Evolutionary conservation across 2,888 invertebrate genomes (phyloP).

Genomic region (Epicampocera succincta): DNA sequence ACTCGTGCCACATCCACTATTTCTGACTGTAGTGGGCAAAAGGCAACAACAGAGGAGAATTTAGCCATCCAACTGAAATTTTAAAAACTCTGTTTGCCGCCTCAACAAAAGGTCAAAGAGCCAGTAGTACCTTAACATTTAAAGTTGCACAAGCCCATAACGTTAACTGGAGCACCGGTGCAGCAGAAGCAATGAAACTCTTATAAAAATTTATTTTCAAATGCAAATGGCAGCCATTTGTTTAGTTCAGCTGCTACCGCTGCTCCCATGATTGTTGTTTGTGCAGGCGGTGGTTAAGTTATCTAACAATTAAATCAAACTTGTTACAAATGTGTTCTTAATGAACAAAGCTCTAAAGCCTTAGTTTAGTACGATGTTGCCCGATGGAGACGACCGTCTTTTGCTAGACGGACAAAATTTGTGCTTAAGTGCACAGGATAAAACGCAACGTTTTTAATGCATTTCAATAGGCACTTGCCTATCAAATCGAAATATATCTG

Average conservation of each 20-base stretch:
- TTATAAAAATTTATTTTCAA: constrained; percentile 49
- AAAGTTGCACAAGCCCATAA: constrained; percentile 54
- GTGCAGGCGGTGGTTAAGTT: constrained; percentile 40
- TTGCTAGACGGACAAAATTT: too few relatives aligned
- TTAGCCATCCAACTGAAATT: constrained; percentile 13
- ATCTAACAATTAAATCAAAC: constrained; percentile 66
- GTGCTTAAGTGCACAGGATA: too few relatives aligned
- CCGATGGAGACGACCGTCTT: too few relatives aligned
- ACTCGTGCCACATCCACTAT: not conserved
- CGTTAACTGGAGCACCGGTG: constrained; percentile 16
- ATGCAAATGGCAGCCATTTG: constrained; percentile 62
- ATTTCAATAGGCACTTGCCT: too few relatives aligned
- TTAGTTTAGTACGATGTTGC: not conserved
- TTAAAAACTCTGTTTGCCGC: constrained; percentile 18
- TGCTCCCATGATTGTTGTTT: not conserved
- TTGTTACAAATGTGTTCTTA: constrained; percentile 43
- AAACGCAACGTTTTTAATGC: too few relatives aligned
- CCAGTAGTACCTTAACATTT: constrained; percentile 51
- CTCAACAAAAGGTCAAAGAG: constrained; percentile 64
- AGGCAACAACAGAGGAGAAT: not conserved
- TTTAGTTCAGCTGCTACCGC: constrained; percentile 41
- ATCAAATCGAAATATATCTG: too few relatives aligned
- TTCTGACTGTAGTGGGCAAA: not conserved
- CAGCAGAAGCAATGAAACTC: constrained; percentile 10
- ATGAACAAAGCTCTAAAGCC: constrained; percentile 12